phyloP scores from a whole-genome alignment of 2,888 invertebrate species.

The Maniola hyperantus region DNA sequence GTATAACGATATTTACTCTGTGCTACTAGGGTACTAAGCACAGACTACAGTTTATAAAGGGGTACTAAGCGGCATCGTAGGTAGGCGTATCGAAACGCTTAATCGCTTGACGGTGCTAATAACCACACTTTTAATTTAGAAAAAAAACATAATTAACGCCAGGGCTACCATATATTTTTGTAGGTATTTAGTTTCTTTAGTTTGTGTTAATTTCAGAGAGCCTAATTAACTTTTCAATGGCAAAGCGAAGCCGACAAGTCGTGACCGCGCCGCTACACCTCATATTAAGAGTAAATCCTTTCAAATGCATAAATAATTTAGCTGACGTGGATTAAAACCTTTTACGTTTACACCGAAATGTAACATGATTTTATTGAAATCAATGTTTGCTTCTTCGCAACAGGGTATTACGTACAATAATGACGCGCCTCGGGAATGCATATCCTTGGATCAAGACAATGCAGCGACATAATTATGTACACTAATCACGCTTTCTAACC shows the following conservation, averaged over 20 bases:
- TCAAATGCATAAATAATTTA: slow-evolving; percentile 81
- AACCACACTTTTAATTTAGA: no score
- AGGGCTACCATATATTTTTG: not conserved
- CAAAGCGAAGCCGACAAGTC: slow-evolving; percentile 58
- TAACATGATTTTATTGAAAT: slow-evolving; percentile 19
- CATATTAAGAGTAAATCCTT: slow-evolving; percentile 80
- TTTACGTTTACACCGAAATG: slow-evolving; percentile 50
- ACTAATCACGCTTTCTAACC: no score
- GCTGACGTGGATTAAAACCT: slow-evolving; percentile 66
- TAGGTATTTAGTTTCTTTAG: slow-evolving; percentile 12
- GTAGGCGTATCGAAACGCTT: no score
- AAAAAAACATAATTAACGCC: slow-evolving; percentile 16
- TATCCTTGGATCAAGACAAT: no score
- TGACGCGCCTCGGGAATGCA: no score
- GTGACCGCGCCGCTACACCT: slow-evolving; percentile 77
- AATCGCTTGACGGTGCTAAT: no score
- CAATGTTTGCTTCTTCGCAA: not conserved
- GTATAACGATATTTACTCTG: no score
- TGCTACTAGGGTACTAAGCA: no score
- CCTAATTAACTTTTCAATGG: slow-evolving; percentile 69
- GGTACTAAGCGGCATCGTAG: no score
- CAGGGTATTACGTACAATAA: no score
- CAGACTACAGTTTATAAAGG: no score
- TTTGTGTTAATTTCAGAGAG: slow-evolving; percentile 52
- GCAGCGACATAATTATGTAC: no score